Base-by-base conservation (phyloP, 2,797 vertebrate genomes). In the Ibycter americanus region DNA sequence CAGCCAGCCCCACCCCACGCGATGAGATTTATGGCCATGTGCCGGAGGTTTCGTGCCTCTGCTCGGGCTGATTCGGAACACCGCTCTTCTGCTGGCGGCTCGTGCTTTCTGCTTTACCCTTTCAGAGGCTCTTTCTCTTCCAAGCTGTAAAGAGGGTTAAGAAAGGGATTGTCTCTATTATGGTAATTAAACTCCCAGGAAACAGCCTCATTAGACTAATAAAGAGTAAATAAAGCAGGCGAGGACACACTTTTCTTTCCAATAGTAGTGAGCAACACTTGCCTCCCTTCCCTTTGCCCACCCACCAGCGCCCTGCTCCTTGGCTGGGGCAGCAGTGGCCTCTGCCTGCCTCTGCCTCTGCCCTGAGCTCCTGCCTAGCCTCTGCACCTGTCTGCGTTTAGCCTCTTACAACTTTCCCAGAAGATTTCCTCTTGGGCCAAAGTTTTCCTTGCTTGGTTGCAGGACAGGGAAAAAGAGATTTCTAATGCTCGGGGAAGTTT, bases 171-270 rank as follows among this genome's bases (percentile, higher is more conserved):
- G 87, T 93, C 95, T 96, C 90, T 91, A 74, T 95, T 91, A 92
- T 85, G 94, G 90, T 94, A 96, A 96, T 96, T 95, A 97, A 97
- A 52, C 97, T 97, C 97, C 97, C 93, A 90, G 96, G 97, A 97
- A 97, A 96, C 95, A 92, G 95, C 93, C 95, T 97, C 94, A 97
- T 97, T 97, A 97, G 94, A 92, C 95, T 97, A 90, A 97, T 96
- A 95, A 97, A 93, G 87, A 97, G 93, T 93, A 97, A 97, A 96
- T 97, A 96, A 96, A 89, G 87, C 90, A 67, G 87, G 70, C 67
- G 9, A 93, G 89, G 80, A 78, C 77, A 70, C 80, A 79, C 80
- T 93, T 82, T 40, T 40, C 82, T 80, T 87, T 70, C 19, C 84
- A 77, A 44, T 36, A 81, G 67, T 15, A 1, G 8, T 82, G 84